Conservation (phyloP, 2,888 invertebrate genomes). For the Pachliopta kotzebuea region DNA sequence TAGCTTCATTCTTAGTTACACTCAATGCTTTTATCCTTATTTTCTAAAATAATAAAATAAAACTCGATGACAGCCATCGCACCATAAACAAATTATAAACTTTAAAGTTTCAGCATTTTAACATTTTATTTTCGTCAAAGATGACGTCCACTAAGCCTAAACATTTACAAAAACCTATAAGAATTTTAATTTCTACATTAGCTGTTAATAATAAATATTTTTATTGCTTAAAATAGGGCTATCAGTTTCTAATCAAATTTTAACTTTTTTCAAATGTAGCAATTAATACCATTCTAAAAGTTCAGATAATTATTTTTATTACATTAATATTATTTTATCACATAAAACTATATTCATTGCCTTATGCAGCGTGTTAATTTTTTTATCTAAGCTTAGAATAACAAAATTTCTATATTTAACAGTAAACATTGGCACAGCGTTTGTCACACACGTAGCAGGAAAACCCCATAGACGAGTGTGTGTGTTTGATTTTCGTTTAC, state of each 20-base stretch:
- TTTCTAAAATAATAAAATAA: slow-evolving; percentile 70
- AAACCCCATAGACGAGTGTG: slow-evolving; percentile 40
- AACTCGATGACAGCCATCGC: slow-evolving; percentile 76
- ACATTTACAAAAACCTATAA: neutral
- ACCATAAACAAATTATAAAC: slow-evolving; percentile 55
- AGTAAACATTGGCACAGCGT: slow-evolving; percentile 18
- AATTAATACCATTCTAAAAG: no score
- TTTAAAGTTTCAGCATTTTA: slow-evolving; percentile 36
- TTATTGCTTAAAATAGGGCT: no score
- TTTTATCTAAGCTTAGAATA: no score
- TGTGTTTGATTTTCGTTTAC: slow-evolving; percentile 51
- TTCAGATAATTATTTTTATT: no score
- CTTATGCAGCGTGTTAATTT: no score
- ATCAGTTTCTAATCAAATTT: no score
- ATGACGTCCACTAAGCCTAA: neutral
- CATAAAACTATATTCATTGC: no score
- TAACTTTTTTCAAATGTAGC: no score
- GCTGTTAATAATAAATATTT: no score
- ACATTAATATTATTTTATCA: no score
- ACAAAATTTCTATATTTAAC: neutral
- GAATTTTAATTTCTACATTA: no score
- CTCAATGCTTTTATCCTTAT: slow-evolving; percentile 61
- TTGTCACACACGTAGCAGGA: slow-evolving; percentile 38
- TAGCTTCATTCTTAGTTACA: slow-evolving; percentile 65
- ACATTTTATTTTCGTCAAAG: slow-evolving; percentile 10